phyloP scores from a whole-genome alignment of 2,113 vertebrate species.

The Mobula birostris region DNA sequence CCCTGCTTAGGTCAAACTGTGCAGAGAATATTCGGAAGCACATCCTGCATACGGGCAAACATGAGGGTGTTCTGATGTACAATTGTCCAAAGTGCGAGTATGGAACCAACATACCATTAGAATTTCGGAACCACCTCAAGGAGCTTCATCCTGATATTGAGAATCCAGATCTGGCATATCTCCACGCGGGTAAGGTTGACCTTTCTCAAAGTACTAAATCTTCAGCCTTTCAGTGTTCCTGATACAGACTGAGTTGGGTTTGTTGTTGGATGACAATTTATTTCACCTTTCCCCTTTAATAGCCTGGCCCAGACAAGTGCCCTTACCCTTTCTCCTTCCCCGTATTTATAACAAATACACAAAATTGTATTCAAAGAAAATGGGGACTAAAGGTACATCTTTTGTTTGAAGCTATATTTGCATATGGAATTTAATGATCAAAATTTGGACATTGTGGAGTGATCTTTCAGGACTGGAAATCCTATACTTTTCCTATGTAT shows the following conservation, averaged over 20 bases:
- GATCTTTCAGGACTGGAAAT: not conserved
- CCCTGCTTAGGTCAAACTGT: conserved; percentile 81
- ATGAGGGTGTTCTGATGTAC: conserved; percentile 97
- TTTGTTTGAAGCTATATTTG: not conserved
- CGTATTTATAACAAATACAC: not conserved
- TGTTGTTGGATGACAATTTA: not conserved
- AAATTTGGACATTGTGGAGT: not conserved
- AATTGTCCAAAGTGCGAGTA: conserved; percentile 90
- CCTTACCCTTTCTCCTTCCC: not conserved
- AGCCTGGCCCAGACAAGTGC: not conserved
- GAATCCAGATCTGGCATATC: conserved; percentile 91
- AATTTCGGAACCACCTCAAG: conserved; percentile 95
- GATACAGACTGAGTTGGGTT: not conserved
- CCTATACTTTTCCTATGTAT: not conserved
- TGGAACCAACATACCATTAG: conserved; percentile 85
- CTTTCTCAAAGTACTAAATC: not conserved
- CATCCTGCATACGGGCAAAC: conserved; percentile 92
- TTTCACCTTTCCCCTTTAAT: not conserved
- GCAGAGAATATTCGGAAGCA: conserved; percentile 98
- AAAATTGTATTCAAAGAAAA: not conserved
- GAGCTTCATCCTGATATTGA: conserved; percentile 85
- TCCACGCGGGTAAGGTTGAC: conserved; percentile 80
- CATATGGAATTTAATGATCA: not conserved
- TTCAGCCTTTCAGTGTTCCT: not conserved
- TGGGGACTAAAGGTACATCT: not conserved